phyloP scores from a whole-genome alignment of 1,140 invertebrate genomes.

The Tetraneura akinire region DNA sequence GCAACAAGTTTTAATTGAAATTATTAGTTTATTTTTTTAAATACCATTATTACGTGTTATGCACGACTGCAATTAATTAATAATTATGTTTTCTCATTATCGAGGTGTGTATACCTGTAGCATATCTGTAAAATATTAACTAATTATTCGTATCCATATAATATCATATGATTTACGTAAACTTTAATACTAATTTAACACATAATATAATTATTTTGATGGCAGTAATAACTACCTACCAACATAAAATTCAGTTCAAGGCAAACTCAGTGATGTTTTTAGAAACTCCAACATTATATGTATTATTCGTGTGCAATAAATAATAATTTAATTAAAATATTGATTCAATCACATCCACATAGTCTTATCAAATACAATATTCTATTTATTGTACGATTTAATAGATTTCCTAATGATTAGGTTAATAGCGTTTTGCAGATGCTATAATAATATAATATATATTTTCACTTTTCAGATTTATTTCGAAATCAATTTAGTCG shows the following conservation, averaged over 20 bases:
- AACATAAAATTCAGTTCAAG: slow-evolving; percentile 19
- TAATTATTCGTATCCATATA: too few relatives aligned
- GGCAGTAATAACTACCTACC: neutral
- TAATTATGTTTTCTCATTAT: neutral
- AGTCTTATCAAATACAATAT: neutral
- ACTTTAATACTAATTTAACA: too few relatives aligned
- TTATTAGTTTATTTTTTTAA: too few relatives aligned
- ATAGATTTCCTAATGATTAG: neutral
- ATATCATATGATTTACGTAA: too few relatives aligned
- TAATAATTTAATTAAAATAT: neutral
- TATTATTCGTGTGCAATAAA: neutral
- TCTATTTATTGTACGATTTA: too few relatives aligned
- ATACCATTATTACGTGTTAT: neutral
- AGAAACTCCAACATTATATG: too few relatives aligned
- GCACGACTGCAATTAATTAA: neutral
- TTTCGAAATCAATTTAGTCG: neutral
- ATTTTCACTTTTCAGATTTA: neutral
- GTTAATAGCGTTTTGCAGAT: neutral
- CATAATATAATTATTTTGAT: slow-evolving; percentile 12
- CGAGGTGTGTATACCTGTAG: neutral
- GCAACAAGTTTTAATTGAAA: neutral
- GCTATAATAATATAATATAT: neutral
- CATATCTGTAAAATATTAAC: neutral
- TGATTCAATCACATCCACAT: neutral
- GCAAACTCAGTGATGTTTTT: neutral